Evolutionary conservation across 2,888 invertebrate species (phyloP), one percentile per base, ranked within the genome.

Genomic region (Dynastes maya): DNA sequence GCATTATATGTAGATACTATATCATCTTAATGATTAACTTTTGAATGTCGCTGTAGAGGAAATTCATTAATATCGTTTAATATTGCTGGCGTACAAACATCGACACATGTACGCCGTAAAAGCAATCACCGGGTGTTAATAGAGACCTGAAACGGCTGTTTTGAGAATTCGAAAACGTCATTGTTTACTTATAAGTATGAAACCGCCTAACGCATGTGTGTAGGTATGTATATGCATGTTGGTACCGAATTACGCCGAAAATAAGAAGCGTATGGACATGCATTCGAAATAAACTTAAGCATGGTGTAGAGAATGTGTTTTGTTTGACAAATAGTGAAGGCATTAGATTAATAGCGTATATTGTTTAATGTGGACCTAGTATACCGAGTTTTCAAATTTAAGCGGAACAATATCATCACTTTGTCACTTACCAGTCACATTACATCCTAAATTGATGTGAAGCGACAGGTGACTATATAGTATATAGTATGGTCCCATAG

Each of bases 81-180:
- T 63, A 63, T 63, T 63, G 63, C 11, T 32, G 32, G 27, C 11
- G 63, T 63, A 63, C 11, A 63, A 63, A 63, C 63, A 63, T 29
- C 29, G 63, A 63, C 63, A 63, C 29, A 63, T 63, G 63, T 63
- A 61, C 61, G 29, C 27, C 63, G 63, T 63, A 63, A 63, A 63
- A 29, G 63, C 29, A 63, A 63, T 63, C 63, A 32, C 29, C 29
- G 27, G 29, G 63, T 63, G 63, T 63, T 63, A 63, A 63, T 63
- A 63, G 63, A 63, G 65, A 16, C 40, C 13, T 22, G 40, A 45
- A 65, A 65, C 45, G 45, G 9, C 22, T 65, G 65, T 65, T 65
- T 45, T 45, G 40, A 65, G 65, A 65, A 65, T 40, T 65, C n/a
- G 45, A 45, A 65, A 65, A 65, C 65, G 65, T 65, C 65, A 65